Evolutionary conservation across 2,888 invertebrate genomes (phyloP).

Genomic region (Ichneumon xanthorius): DNA sequence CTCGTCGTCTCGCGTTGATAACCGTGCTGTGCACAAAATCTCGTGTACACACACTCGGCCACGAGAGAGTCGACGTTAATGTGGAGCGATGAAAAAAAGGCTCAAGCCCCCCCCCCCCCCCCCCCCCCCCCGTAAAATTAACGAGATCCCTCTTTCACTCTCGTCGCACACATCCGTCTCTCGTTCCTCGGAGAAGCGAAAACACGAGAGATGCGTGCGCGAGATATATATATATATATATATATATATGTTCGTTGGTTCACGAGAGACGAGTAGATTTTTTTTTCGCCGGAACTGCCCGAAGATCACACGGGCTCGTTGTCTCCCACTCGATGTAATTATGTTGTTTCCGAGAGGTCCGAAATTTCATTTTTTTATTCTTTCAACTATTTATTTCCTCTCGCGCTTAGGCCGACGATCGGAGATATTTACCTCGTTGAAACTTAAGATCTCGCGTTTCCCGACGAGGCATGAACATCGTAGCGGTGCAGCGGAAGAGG

Average conservation of each 20-base stretch:
- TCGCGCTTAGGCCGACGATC: not conserved
- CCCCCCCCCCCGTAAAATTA: slow-evolving; percentile 57
- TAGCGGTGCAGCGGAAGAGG: slow-evolving; percentile 46
- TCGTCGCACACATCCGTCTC: slow-evolving; percentile 3
- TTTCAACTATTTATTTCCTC: not conserved
- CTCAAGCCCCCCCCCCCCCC: slow-evolving; percentile 26
- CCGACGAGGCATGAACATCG: slow-evolving; percentile 50
- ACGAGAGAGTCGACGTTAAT: slow-evolving; percentile 47
- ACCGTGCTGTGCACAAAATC: slow-evolving; percentile 34
- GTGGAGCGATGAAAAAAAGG: slow-evolving; percentile 61
- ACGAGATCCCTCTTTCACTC: slow-evolving; percentile 31
- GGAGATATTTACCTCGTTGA: slow-evolving; percentile 20
- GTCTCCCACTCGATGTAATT: not conserved
- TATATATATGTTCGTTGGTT: slow-evolving; percentile 30
- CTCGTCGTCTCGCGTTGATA: slow-evolving; percentile 42
- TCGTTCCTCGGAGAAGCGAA: slow-evolving; percentile 25
- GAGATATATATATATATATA: not conserved
- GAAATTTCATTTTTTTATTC: not conserved
- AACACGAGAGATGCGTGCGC: slow-evolving; percentile 49
- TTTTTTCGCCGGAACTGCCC: slow-evolving; percentile 27
- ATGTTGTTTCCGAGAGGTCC: not conserved
- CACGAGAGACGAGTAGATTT: slow-evolving; percentile 18
- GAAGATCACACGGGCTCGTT: not conserved
- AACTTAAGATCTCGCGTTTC: slow-evolving; percentile 13
- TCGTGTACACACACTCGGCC: slow-evolving; percentile 5